Evolutionary conservation across 2,113 vertebrate species (phyloP).

Genomic region (Tychaedon coryphoeus): DNA sequence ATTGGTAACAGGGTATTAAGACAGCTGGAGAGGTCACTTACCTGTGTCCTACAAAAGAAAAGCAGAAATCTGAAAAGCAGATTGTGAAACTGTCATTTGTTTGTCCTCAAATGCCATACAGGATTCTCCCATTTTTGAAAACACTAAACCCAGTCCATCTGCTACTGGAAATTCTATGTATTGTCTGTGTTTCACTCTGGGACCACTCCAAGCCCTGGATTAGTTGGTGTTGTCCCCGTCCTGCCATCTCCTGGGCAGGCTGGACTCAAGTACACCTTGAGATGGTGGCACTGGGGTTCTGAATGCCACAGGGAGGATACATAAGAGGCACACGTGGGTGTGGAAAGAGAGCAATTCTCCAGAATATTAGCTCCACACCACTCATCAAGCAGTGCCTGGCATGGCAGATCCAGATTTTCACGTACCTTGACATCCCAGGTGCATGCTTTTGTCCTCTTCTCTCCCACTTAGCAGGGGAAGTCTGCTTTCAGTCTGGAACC

Average conservation of each 20-base stretch:
- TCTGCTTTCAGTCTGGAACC: neutral
- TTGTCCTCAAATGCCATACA: neutral
- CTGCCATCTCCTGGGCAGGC: neutral
- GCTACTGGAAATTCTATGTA: neutral
- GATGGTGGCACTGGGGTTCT: rapidly evolving
- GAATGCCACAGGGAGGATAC: rapidly evolving
- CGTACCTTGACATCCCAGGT: neutral
- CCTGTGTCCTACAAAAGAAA: slow-evolving; percentile 31
- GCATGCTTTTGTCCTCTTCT: neutral
- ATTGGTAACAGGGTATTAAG: slow-evolving; percentile 11
- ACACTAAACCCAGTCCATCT: neutral
- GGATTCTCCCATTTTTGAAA: neutral
- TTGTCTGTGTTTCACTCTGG: neutral
- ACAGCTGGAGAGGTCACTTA: neutral
- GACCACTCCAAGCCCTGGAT: neutral
- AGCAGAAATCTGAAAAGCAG: neutral
- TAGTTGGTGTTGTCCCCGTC: neutral
- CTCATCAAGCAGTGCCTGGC: neutral
- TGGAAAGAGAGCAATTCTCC: neutral
- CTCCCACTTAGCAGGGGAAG: neutral
- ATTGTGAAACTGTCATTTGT: neutral
- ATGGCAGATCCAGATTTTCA: neutral
- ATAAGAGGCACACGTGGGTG: rapidly evolving
- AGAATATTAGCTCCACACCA: neutral
- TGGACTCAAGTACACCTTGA: neutral